These are phyloP conservation scores for Myrmecobius fasciatus DNA, from an alignment of 2,113 vertebrate species.

Conservation along the genomic window DNA sequence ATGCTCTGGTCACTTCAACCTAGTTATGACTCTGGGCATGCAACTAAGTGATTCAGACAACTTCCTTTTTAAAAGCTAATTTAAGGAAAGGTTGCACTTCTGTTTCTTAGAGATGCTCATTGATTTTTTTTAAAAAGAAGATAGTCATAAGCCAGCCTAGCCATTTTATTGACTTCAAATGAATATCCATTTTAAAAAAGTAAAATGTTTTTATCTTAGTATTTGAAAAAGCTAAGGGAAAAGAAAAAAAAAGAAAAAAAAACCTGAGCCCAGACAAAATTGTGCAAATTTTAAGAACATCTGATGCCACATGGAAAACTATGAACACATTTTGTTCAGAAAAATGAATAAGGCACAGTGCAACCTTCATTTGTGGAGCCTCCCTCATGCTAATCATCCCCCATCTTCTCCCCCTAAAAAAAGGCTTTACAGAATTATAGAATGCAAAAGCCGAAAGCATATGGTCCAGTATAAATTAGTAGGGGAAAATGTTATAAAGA, in stretches of 20 bases:
- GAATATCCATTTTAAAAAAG: neutral
- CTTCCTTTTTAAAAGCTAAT: neutral
- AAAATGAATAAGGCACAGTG: conserved; percentile 64
- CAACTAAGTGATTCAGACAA: neutral
- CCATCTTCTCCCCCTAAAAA: conserved; percentile 23
- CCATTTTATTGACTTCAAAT: neutral
- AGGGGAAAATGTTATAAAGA: conserved; percentile 74
- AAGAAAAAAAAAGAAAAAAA: neutral
- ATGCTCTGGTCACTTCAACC: neutral
- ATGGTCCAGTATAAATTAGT: conserved; percentile 74
- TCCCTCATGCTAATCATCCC: conserved; percentile 68
- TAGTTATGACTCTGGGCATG: neutral
- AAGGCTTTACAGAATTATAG: conserved; percentile 70
- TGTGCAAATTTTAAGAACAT: conserved; percentile 53
- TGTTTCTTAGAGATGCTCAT: neutral
- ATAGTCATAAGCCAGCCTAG: neutral
- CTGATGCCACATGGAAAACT: conserved; percentile 61
- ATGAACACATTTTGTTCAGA: conserved; percentile 64
- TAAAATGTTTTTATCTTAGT: conserved; percentile 1
- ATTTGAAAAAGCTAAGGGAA: neutral
- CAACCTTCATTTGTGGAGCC: conserved; percentile 50
- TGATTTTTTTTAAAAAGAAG: neutral
- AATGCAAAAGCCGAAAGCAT: conserved; percentile 70
- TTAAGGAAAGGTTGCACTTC: neutral
- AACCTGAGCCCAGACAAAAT: conserved; percentile 19